Conservation (phyloP, 2,113 vertebrate species). For the Tachysurus vachellii region DNA sequence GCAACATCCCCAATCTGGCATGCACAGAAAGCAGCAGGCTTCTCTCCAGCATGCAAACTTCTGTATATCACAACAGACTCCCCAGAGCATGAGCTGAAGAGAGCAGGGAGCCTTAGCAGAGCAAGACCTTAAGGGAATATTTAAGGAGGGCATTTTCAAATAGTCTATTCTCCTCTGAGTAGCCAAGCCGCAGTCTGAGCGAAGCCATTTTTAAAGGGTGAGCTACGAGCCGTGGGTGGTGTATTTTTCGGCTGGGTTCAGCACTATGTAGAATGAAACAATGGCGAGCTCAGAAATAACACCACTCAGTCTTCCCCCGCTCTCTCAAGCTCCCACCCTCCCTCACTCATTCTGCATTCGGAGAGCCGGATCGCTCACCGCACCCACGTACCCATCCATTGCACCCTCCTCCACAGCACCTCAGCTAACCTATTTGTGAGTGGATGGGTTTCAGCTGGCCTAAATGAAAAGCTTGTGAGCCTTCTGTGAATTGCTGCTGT, state of each 20-base stretch:
- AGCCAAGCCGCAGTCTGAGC: constrained; percentile 50
- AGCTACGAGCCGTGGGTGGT: constrained; percentile 40
- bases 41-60: constrained; percentile 36
- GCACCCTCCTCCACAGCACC: constrained; percentile 46
- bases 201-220: constrained; percentile 55
- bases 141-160: constrained; percentile 58
- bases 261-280: constrained; percentile 42
- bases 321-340: constrained; percentile 37
- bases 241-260: constrained; percentile 43
- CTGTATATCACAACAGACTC: constrained; percentile 51
- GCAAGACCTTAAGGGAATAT: constrained; percentile 56
- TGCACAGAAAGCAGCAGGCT: constrained; percentile 28
- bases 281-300: constrained; percentile 45
- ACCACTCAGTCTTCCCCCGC: constrained; percentile 39
- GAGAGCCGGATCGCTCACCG: constrained; percentile 29
- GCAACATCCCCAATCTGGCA: constrained; percentile 6
- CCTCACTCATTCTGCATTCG: constrained; percentile 37
- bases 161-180: constrained; percentile 52
- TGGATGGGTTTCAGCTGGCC: constrained; percentile 40
- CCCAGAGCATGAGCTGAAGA: constrained; percentile 52
- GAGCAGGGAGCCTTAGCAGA: constrained; percentile 51
- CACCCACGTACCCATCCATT: constrained; percentile 53
- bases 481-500: constrained; percentile 11
- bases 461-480: constrained; percentile 33
- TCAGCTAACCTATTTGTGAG: constrained; percentile 47